Percentiles rank a stretch among this genome's conserved stretches.
These are phyloP conservation scores for Dasypus novemcinctus DNA, from an alignment of 2,113 vertebrate species.

Conservation along the genomic window DNA sequence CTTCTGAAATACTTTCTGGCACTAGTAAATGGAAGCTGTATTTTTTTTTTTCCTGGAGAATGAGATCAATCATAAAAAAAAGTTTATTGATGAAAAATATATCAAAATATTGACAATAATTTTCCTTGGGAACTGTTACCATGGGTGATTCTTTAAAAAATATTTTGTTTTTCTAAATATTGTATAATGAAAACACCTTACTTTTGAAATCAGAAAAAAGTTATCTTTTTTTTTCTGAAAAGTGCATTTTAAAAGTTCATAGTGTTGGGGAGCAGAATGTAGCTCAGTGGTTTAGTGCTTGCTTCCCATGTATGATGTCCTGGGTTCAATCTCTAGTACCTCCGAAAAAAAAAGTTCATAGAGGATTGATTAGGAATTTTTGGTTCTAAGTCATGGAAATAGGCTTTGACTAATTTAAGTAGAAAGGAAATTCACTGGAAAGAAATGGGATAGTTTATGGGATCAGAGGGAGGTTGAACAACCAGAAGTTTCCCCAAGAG, in stretches of 20 bases:
- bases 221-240: slow-evolving; percentile 33
- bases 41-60: neutral
- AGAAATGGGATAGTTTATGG: neutral
- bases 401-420: slow-evolving; percentile 13
- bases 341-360: neutral
- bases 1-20: neutral
- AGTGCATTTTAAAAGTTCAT: neutral
- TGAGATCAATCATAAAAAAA: neutral
- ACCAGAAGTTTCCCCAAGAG: neutral
- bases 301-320: no score
- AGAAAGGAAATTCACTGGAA: slow-evolving; percentile 17
- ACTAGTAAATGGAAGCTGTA: neutral
- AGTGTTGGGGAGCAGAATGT: no score
- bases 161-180: neutral
- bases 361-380: slow-evolving; percentile 33
- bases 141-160: slow-evolving; percentile 1
- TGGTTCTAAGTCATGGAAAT: neutral
- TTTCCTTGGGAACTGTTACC: slow-evolving; percentile 24
- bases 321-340: no score
- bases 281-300: no score
- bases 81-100: slow-evolving; percentile 33
- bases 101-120: neutral
- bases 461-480: neutral
- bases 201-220: slow-evolving; percentile 29
- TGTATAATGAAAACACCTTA: neutral